phyloP scores from a whole-genome alignment of 2,888 invertebrate genomes.

The Entomobrya proxima region DNA sequence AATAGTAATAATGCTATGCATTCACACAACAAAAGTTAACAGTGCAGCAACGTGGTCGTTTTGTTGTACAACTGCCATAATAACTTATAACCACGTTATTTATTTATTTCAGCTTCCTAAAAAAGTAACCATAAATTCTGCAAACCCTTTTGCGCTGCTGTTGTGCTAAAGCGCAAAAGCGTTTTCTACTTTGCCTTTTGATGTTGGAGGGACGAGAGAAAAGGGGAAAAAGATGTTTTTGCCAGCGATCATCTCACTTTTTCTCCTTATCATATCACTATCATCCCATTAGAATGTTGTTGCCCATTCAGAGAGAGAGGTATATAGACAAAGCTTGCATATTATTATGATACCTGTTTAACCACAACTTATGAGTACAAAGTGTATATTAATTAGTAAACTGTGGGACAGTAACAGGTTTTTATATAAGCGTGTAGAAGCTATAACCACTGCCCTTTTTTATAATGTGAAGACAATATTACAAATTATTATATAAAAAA shows the following conservation, averaged over 20 bases:
- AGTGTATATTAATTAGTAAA: slow-evolving; percentile 4
- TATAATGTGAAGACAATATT: too few species aligned
- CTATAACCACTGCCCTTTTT: too few species aligned
- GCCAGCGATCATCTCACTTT: slow-evolving; percentile 6
- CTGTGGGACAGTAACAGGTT: slow-evolving; percentile 4
- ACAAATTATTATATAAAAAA: background rate
- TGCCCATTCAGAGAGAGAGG: background rate
- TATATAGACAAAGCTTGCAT: background rate
- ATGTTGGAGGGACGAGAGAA: background rate
- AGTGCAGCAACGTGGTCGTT: background rate
- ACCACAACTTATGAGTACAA: background rate
- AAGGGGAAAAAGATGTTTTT: background rate
- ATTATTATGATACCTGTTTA: slow-evolving; percentile 26
- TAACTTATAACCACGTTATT: background rate
- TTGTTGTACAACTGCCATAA: background rate
- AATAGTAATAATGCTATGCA: too few species aligned
- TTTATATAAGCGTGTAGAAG: too few species aligned
- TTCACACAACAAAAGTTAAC: too few species aligned
- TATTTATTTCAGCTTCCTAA: slow-evolving; percentile 22
- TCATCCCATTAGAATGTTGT: background rate
- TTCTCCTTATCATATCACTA: background rate
- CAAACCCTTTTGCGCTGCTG: background rate
- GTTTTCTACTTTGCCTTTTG: slow-evolving; percentile 14
- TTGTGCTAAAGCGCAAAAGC: background rate
- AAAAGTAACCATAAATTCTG: slow-evolving; percentile 25